Evolutionary conservation across 2,113 vertebrate genomes (phyloP).

Genomic region (Lagenorhynchus albirostris): DNA sequence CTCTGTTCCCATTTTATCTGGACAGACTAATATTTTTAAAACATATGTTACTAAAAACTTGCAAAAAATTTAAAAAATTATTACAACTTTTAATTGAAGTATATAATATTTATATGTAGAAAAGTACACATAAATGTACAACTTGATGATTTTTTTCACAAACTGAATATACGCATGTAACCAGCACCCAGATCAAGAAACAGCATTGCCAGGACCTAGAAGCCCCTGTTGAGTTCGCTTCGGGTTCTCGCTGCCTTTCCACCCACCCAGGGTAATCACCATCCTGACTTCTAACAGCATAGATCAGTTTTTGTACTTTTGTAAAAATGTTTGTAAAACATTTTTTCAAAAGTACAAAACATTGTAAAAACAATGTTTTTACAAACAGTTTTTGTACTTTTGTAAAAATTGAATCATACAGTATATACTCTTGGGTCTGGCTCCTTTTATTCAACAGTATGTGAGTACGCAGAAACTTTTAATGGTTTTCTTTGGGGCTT

Average conservation of each 20-base stretch:
- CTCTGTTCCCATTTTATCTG: neutral
- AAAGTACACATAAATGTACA: neutral
- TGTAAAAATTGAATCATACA: neutral
- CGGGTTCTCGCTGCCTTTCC: neutral
- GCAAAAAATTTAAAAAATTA: neutral
- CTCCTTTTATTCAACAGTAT: slow-evolving; percentile 8
- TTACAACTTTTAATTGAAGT: neutral
- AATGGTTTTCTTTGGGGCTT: neutral
- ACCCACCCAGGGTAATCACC: neutral
- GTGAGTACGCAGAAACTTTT: neutral
- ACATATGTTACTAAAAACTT: neutral
- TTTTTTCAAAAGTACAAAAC: too few relatives aligned
- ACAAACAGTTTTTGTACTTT: neutral
- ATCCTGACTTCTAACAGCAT: neutral
- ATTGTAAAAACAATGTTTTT: too few relatives aligned
- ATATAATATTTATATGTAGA: neutral
- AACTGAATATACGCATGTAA: neutral
- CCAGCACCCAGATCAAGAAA: neutral
- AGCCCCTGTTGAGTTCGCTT: neutral
- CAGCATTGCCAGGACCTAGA: neutral
- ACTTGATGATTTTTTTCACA: neutral
- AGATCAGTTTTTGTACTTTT: neutral
- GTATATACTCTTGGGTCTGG: neutral
- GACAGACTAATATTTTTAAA: slow-evolving; percentile 2
- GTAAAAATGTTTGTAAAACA: neutral